Conservation (phyloP, 1,140 invertebrate genomes). For the Vollenhovia emeryi region DNA sequence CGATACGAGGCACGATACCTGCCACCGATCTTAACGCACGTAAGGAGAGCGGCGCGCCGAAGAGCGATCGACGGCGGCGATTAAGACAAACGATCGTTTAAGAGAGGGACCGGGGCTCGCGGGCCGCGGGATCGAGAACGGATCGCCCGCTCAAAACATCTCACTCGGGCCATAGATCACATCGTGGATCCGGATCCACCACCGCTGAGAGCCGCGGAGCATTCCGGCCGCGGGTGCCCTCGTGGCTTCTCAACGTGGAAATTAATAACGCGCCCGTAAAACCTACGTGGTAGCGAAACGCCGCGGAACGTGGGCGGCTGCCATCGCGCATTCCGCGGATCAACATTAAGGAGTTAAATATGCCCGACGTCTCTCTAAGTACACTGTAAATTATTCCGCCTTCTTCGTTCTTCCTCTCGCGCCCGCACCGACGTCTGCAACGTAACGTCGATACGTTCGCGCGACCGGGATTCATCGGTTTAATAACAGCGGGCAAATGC, state of each 20-base stretch:
- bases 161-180: slow-evolving; percentile 84
- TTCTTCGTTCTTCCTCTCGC: background rate
- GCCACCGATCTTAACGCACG: slow-evolving; percentile 70
- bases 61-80: slow-evolving; percentile 79
- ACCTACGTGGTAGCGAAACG: slow-evolving; percentile 65
- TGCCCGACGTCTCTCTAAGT: slow-evolving; percentile 31
- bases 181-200: slow-evolving; percentile 68
- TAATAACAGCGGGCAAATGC: background rate
- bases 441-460: background rate
- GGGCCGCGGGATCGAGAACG: slow-evolving; percentile 77
- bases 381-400: slow-evolving; percentile 14
- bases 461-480: background rate
- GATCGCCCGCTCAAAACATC: slow-evolving; percentile 84
- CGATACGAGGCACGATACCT: slow-evolving; percentile 65
- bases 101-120: slow-evolving; percentile 69
- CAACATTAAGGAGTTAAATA: slow-evolving; percentile 54
- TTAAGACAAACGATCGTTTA: slow-evolving; percentile 84
- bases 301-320: slow-evolving; percentile 71
- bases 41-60: slow-evolving; percentile 62
- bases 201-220: slow-evolving; percentile 69
- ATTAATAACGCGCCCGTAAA: slow-evolving; percentile 72
- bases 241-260: slow-evolving; percentile 74
- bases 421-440: background rate
- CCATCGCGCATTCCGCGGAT: slow-evolving; percentile 47
- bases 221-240: slow-evolving; percentile 67